Base-by-base conservation (phyloP, 2,113 vertebrate species). In the Gavialis gangeticus region DNA sequence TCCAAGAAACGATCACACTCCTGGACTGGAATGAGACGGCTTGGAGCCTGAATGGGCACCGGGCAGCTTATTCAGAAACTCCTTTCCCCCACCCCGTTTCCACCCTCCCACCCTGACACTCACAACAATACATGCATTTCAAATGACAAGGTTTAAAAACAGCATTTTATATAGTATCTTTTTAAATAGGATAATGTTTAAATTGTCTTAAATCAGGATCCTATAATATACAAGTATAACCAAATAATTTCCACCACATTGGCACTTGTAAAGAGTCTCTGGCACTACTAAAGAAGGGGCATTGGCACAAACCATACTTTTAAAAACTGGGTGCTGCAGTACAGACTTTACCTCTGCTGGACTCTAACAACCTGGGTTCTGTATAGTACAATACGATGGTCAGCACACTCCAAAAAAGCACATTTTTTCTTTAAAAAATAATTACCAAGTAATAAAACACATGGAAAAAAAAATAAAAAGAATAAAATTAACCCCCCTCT, bases 91-190 rank as follows among this genome's bases (percentile, higher is more conserved):
- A 75, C 95, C 96, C 94, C 95, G 93, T 75, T 93, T 91, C 95
- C 91, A 62, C 93, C 91, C 87, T 76, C 97, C 90, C 88, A 93
- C 92, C 95, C 94, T 84, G 85, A 90, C 93, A 90, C 95, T 2
- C 97, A 97, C 92, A 93, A 97, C 96, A 96, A 95, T 91, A 98
- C 98, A 98, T 98, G 98, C 98, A 98, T 96, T 95, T 97, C 96
- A 96, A 97, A 98, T 90, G 97, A 98, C 97, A 95, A 97, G 94
- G 97, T 97, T 98, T 98, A 98, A 98, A 98, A 98, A 98, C 97
- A 98, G 97, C 97, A 88, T 97, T 96, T 97, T 96, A 97, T 97
- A 98, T 91, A 98, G 97, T 92, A 93, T 95, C 93, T 95, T 97
- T 96, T 98, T 98, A 98, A 98, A 98, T 98, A 98, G 97, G 95